Base-by-base conservation (phyloP, 2,888 invertebrate genomes). In the Volucella bombylans region DNA sequence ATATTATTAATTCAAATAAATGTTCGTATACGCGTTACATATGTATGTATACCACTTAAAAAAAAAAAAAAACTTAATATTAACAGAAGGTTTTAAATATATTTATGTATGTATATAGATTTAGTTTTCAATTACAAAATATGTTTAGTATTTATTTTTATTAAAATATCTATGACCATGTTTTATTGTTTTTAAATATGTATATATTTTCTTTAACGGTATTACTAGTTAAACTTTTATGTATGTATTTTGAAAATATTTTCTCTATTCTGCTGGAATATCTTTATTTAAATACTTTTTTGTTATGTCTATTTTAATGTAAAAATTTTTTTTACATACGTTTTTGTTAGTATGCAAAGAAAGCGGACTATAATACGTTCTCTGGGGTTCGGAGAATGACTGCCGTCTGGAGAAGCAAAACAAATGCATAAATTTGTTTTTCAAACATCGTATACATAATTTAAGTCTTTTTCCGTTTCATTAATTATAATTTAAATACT, bases 381-480 rank as follows among this genome's bases (percentile, higher is more conserved):
- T 49, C 57, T 41, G 65, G 9, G 57, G 52, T 50, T 43, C n/a
- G 15, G 38, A 73, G 54, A 61, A 52, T 41, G 31, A 31, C 6
- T 31, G 4, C 6, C 38, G 49, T 49, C 11, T 38, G 23, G 12
- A 76, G 65, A 83, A 83, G 79, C 80, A 71, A 80, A 83, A 80
- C 74, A 80, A 80, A 74, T 67, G 57, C 61, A 61, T 80, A 65
- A 79, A 71, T 80, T 69, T 78, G 77, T 82, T 82, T 86, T 82
- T 76, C 43, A 86, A 78, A 82, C 82, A 86, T 86, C 82, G 82
- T 82, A 82, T 82, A 86, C 82, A 82, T 82, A 78, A 64, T 82
- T 74, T 78, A 82, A 86, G 86, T 82, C 82, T 86, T 82, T 69
- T 82, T 74, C 64, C 73, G 82, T 86, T 82, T 82, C 82, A 77